Evolutionary conservation across 2,113 vertebrate species (phyloP), one percentile per base, ranked within the genome.

Genomic region (Psittacara wagleri): DNA sequence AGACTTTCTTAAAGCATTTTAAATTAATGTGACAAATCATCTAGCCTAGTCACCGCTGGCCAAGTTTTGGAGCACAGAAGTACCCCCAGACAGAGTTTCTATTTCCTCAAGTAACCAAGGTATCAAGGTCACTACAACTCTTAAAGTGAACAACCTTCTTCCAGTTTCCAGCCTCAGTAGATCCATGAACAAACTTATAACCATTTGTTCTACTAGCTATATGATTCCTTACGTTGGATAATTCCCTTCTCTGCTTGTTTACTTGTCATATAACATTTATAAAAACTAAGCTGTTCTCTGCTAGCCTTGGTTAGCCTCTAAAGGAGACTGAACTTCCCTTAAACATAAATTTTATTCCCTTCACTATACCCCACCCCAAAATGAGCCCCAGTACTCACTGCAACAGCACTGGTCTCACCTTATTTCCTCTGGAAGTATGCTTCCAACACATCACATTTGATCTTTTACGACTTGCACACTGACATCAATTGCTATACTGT

Each of bases 61-160:
- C 8, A 74, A 57, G 31, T 76, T 92, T 43, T 1, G 3, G 67
- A 3, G 25, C 43, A 67, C 10, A 11, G 16, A 88, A 86, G 19
- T 54, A 14, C 15, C 57, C 22, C 48, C 17, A 61, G 23, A 85
- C 19, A 69, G 44, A 88, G 35, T 57, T 92, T 68, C 33, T 75
- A 13, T 86, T 94, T 93, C 63, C 67, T 66, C 23, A 86, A 88
- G 24, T 68, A 93, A 88, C 13, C 37, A 8, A 87, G 81, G 41
- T 20, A 86, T 63, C 33, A 48, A 75, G 12, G 48, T 86, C 27
- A 59, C 64, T 51, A 51, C 29, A 83, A 54, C 18, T 83, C 31
- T 49, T 35, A n/a, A 68, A 61, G 19, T 20, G 10, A 93, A 85
- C 41, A 80, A 81, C 25, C 49, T 88, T 74, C 19, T 90, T 88